Percentiles rank a stretch among this genome's conserved stretches.
Evolutionary conservation across 2,797 vertebrate genomes (phyloP).

Genomic region (Cyclura pinguis): DNA sequence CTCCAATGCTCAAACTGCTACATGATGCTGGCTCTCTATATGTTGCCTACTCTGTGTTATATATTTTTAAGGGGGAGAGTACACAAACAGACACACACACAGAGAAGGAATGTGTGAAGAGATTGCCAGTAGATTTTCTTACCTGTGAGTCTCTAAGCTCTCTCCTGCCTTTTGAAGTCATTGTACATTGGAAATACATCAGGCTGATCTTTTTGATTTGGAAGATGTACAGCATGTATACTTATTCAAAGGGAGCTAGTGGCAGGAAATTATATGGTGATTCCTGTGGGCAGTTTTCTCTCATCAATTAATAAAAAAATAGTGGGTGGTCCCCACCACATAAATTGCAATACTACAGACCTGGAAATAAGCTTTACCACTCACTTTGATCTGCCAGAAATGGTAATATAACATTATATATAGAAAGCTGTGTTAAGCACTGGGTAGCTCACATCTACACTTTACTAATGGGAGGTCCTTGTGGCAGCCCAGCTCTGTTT

Average conservation of each 20-base stretch:
- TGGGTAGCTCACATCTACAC: constrained; percentile 54
- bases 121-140: constrained; percentile 14
- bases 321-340: constrained; percentile 30
- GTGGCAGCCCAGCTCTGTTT: constrained; percentile 25
- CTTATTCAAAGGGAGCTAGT: neutral
- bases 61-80: neutral
- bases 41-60: no score
- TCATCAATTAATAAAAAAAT: neutral
- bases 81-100: neutral
- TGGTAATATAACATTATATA: constrained; percentile 9
- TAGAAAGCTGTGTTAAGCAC: constrained; percentile 52
- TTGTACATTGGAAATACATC: constrained; percentile 33
- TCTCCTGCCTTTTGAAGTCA: constrained; percentile 38
- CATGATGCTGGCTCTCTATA: no score
- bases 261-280: neutral
- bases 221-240: neutral
- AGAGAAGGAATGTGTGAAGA: neutral
- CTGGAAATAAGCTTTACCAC: constrained; percentile 14
- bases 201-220: neutral
- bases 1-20: no score
- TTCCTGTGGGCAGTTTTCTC: neutral
- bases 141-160: neutral
- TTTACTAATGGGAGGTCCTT: constrained; percentile 60
- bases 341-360: neutral
- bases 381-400: constrained; percentile 18